Percentiles rank a stretch among this genome's conserved stretches.
phyloP scores from a whole-genome alignment of 2,797 vertebrate species.

The Gymnoscopelus braueri region DNA sequence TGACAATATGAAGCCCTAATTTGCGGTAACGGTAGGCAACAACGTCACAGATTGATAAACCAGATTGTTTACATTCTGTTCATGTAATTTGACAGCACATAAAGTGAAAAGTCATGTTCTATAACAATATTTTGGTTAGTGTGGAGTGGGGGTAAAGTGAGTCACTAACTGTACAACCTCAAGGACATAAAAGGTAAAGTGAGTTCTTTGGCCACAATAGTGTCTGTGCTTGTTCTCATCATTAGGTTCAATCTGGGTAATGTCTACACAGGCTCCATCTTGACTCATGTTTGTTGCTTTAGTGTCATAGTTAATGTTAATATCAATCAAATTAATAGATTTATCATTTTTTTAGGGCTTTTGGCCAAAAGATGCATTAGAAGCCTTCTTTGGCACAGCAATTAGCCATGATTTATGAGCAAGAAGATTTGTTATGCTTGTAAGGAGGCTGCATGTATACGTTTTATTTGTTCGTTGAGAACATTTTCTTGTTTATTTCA shows the following conservation, averaged over 20 bases:
- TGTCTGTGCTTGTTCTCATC: constrained; percentile 13
- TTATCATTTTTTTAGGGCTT: constrained; percentile 27
- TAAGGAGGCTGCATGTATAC: too few species aligned
- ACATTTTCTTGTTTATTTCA: too few species aligned
- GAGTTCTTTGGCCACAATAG: constrained; percentile 29
- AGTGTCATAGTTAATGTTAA: constrained; percentile 19
- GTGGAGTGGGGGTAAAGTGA: too few species aligned
- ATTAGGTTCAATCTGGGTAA: constrained; percentile 38
- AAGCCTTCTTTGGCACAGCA: not conserved
- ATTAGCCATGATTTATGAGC: constrained; percentile 4
- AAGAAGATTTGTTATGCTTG: constrained; percentile 6
- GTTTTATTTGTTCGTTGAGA: too few species aligned
- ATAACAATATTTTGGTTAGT: too few species aligned
- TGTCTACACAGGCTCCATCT: constrained; percentile 13
- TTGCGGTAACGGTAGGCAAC: too few species aligned
- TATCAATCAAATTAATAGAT: constrained; percentile 15
- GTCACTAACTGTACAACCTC: constrained; percentile 3
- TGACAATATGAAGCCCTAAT: too few species aligned
- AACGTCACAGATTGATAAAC: too few species aligned
- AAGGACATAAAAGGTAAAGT: constrained; percentile 30
- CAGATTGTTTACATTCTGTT: too few species aligned
- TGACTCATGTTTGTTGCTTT: constrained; percentile 25
- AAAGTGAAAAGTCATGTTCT: too few species aligned
- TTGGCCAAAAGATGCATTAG: constrained; percentile 35
- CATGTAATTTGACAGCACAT: too few species aligned